Percentiles rank a stretch among this genome's conserved stretches.
Conservation (phyloP, 2,797 vertebrate genomes). For the Acestrorhynchus altus region DNA sequence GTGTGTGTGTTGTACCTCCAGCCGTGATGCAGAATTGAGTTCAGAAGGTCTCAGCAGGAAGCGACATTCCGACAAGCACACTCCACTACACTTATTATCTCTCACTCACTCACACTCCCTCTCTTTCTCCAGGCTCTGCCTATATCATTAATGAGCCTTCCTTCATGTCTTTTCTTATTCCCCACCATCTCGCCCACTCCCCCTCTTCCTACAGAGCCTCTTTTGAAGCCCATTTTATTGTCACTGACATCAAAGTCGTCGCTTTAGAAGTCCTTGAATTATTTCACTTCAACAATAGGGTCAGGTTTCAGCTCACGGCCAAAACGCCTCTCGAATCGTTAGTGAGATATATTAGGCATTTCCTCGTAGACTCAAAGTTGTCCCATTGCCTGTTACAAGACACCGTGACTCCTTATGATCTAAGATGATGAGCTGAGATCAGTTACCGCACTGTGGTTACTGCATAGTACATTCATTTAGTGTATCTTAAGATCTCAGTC, state of each 20-base stretch:
- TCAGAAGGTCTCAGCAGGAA: slow-evolving; percentile 62
- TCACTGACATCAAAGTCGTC: slow-evolving; percentile 69
- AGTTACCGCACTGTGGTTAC: neutral
- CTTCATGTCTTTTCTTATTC: slow-evolving; percentile 17
- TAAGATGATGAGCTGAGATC: neutral
- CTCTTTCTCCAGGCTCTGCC: slow-evolving; percentile 13
- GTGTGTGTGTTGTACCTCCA: slow-evolving; percentile 45
- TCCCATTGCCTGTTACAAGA: neutral
- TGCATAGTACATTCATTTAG: neutral
- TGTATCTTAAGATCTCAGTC: neutral
- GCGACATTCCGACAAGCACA: slow-evolving; percentile 42
- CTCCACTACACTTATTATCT: slow-evolving; percentile 31
- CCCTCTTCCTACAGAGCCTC: slow-evolving; percentile 6
- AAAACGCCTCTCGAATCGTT: slow-evolving; percentile 61
- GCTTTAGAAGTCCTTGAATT: slow-evolving; percentile 64
- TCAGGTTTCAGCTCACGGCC: slow-evolving; percentile 55
- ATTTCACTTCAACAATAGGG: slow-evolving; percentile 74
- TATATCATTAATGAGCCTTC: slow-evolving; percentile 23
- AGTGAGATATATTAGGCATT: slow-evolving; percentile 53
- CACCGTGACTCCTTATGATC: slow-evolving; percentile 1
- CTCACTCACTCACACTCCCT: slow-evolving; percentile 10
- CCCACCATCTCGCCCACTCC: neutral
- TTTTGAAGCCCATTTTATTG: slow-evolving; percentile 70
- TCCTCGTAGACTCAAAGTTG: slow-evolving; percentile 23
- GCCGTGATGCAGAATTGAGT: slow-evolving; percentile 60